Conservation (phyloP, 92 coral and sea anemone genomes). For the Epizoanthus illoricatus region DNA sequence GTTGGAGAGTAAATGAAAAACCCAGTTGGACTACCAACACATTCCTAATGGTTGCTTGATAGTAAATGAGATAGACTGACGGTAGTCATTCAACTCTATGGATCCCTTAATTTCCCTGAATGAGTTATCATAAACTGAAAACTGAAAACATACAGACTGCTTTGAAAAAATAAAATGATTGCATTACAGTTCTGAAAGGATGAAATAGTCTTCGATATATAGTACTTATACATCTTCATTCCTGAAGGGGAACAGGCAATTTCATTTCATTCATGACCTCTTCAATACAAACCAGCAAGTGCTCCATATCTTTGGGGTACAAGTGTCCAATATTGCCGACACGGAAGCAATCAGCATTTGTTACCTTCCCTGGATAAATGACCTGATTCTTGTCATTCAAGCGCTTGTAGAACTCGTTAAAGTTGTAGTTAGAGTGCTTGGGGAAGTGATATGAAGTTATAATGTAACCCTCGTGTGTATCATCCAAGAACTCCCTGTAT, state of each 20-base stretch:
- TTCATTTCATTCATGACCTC: constrained; percentile 81
- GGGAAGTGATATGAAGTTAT: constrained; percentile 91
- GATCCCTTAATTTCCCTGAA: too few relatives aligned
- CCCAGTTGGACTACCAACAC: too few relatives aligned
- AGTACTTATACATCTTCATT: constrained; percentile 3
- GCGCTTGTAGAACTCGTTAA: constrained; percentile 82
- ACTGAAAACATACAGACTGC: too few relatives aligned
- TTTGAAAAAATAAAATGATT: too few relatives aligned
- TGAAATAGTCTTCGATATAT: too few relatives aligned
- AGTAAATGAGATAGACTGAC: too few relatives aligned
- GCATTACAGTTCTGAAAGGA: too few relatives aligned
- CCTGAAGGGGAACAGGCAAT: constrained; percentile 63
- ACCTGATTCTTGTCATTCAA: constrained; percentile 86
- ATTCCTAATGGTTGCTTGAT: too few relatives aligned
- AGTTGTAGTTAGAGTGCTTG: constrained; percentile 83
- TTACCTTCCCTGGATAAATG: constrained; percentile 94
- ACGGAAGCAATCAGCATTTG: constrained; percentile 88
- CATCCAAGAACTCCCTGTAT: constrained; percentile 87
- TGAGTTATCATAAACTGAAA: too few relatives aligned
- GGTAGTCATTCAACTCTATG: too few relatives aligned
- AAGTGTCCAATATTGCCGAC: constrained; percentile 92
- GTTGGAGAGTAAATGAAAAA: too few relatives aligned
- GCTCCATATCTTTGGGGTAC: constrained; percentile 91
- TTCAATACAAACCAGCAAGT: constrained; percentile 73
- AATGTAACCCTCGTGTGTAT: constrained; percentile 93